Evolutionary conservation across 2,113 vertebrate species (phyloP), one percentile per base, ranked within the genome.

Genomic region (Zingel zingel): DNA sequence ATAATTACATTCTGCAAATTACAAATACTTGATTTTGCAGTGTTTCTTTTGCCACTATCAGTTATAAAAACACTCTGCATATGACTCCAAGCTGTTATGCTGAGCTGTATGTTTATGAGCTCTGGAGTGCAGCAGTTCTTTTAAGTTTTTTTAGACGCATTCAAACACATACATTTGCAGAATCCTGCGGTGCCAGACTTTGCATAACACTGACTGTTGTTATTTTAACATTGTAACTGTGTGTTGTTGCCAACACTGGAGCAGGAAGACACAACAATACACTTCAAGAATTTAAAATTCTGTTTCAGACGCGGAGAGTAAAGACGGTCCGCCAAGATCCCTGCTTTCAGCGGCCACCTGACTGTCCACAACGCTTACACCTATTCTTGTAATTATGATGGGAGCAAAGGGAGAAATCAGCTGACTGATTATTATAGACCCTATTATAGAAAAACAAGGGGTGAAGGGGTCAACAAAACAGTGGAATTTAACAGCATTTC

Each of bases 181-280:
- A 84, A 58, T 56, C 71, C 54, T 79, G 54, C 18, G 39, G 21
- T 77, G 73, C 43, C 68, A 81, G 81, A 85, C 70, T 89, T 33
- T 64, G 48, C 53, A 71, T 56, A 86, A 77, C n/a, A 12, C 19
- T 62, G 64, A 45, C 27, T 68, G 67, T 67, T 87, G 50, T 82
- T 86, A 66, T 87, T 84, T 75, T 82, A 83, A 90, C 68, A 74
- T 77, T 79, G 78, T 45, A 75, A 84, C 58, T 70, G 30, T 54
- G 36, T 10, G 43, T 57, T 74, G 63, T 57, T 81, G 43, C 70
- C 36, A 39, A 59, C 18, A 6, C 30, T 68, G 14, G 27, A 77
- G 50, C 18, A 39, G 7, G 3, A 39, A 68, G 58, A 53, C 36
- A 70, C n/a, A 57, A 77, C 63, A 59, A 58, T 43, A 23, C 12